Evolutionary conservation across 2,113 vertebrate genomes (phyloP).

Genomic region (Origma solitaria): DNA sequence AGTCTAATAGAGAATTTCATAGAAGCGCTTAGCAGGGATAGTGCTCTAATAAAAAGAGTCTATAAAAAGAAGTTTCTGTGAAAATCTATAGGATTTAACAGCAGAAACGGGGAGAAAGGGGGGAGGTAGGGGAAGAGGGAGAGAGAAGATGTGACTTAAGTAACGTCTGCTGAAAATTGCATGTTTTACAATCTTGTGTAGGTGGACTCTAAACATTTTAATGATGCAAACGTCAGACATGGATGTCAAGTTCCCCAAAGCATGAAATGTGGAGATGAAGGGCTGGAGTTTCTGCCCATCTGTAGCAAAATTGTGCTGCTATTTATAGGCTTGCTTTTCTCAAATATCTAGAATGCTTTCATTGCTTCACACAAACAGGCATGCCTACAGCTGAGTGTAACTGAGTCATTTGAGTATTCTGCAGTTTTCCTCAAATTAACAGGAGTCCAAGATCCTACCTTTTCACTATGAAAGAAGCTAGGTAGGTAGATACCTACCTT

Average conservation of each 20-base stretch:
- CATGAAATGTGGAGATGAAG: constrained; percentile 32
- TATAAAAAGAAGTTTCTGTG: constrained; percentile 49
- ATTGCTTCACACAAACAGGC: background rate
- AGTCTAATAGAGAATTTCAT: constrained; percentile 37
- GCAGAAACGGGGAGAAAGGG: background rate
- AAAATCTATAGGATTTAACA: constrained; percentile 19
- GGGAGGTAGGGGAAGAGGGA: background rate
- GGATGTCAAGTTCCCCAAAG: constrained; percentile 14
- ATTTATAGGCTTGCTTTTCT: constrained; percentile 36
- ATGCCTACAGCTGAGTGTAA: background rate
- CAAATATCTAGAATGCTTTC: background rate
- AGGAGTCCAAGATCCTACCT: background rate
- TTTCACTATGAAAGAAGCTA: background rate
- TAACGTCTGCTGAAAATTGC: background rate
- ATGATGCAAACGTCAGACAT: constrained; percentile 37
- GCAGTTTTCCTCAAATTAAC: background rate
- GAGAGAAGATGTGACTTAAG: background rate
- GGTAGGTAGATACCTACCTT: background rate
- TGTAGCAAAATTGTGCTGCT: background rate
- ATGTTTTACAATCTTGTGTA: constrained; percentile 51
- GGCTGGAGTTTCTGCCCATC: constrained; percentile 39
- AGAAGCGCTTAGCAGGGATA: background rate
- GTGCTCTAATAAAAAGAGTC: constrained; percentile 41
- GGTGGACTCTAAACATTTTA: constrained; percentile 53
- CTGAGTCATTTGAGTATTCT: background rate